Conservation (phyloP, 2,797 vertebrate genomes). For the Synaphobranchus kaupii region DNA sequence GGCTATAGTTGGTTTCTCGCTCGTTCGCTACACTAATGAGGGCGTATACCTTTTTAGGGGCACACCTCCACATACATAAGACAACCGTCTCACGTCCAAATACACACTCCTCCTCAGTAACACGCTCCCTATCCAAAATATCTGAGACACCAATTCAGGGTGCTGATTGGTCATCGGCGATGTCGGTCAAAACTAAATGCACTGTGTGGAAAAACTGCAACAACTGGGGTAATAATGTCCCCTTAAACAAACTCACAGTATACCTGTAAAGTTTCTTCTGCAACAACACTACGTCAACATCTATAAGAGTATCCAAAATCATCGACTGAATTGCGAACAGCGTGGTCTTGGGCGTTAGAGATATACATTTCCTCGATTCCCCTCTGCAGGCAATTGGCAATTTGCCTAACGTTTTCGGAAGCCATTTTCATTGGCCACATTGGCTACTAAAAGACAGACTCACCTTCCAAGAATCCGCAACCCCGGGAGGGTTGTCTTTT, state of each 20-base stretch:
- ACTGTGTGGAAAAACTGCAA: constrained; percentile 34
- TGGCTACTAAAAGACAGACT: constrained; percentile 80
- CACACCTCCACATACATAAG: constrained; percentile 28
- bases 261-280: constrained; percentile 28
- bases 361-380: constrained; percentile 27
- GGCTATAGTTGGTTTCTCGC: background rate
- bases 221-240: constrained; percentile 36
- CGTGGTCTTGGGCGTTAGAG: background rate
- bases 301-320: background rate
- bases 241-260: constrained; percentile 37
- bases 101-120: background rate
- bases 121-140: constrained; percentile 34
- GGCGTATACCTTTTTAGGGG: background rate
- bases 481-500: constrained; percentile 44
- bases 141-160: constrained; percentile 17
- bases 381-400: constrained; percentile 62
- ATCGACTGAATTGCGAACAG: background rate
- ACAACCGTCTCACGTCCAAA: background rate
- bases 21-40: background rate
- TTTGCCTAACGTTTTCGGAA: constrained; percentile 70
- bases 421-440: constrained; percentile 87
- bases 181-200: constrained; percentile 44
- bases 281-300: background rate
- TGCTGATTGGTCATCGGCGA: constrained; percentile 48
- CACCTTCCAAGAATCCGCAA: constrained; percentile 72